Conservation (phyloP, 2,888 invertebrate species). For the Lacanobia wlatinum region DNA sequence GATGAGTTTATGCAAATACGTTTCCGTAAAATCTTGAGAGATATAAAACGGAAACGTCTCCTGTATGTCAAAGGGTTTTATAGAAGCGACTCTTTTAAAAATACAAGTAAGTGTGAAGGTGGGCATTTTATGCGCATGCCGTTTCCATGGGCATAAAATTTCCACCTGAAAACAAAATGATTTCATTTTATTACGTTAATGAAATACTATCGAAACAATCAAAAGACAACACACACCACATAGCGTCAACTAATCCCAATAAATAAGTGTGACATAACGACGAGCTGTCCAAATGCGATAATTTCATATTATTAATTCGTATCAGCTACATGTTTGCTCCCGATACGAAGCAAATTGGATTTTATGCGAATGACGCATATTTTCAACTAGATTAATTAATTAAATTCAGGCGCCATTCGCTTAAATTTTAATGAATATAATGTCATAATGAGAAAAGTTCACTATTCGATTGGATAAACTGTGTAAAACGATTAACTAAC, state of each 20-base stretch:
- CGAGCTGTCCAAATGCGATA: constrained; percentile 80
- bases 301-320: constrained; percentile 85
- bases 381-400: constrained; percentile 83
- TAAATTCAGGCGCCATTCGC: constrained; percentile 73
- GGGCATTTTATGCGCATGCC: constrained; percentile 2
- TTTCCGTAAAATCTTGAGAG: constrained; percentile 66
- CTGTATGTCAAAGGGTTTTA: constrained; percentile 46
- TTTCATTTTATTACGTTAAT: background rate
- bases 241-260: constrained; percentile 71
- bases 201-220: constrained; percentile 22
- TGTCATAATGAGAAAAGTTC: constrained; percentile 64
- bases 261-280: constrained; percentile 67
- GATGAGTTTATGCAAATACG: constrained; percentile 74
- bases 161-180: background rate
- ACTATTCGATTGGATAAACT: constrained; percentile 31
- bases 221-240: constrained; percentile 36
- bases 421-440: constrained; percentile 72
- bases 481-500: constrained; percentile 34
- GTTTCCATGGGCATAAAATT: no score
- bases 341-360: constrained; percentile 85
- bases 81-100: constrained; percentile 41
- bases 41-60: constrained; percentile 61
- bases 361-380: constrained; percentile 85
- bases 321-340: constrained; percentile 81
- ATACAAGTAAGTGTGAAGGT: constrained; percentile 22